Base-by-base conservation (phyloP, 2,888 invertebrate species). In the Plebejus anna region DNA sequence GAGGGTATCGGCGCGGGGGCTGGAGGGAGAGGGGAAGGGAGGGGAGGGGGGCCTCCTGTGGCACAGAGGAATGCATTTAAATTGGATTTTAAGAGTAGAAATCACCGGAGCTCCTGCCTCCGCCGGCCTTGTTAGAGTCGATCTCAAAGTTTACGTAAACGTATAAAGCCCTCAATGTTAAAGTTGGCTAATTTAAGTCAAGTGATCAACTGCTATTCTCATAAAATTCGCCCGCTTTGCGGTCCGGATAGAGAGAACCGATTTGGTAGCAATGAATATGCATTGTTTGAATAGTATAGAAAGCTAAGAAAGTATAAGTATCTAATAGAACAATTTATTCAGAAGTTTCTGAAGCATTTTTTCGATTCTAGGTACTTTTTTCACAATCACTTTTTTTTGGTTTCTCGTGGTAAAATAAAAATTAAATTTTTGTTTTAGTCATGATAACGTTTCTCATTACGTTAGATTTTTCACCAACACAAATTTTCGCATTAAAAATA, bases 81-180 rank as follows among this genome's bases (percentile, higher is more conserved):
- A 94, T 94, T 93, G 93, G 93, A 92, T 93, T 94, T 93, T 94
- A 94, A 93, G 94, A 93, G 92, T 90, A 91, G 92, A 92, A 94
- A 94, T 93, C 93, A 92, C 91, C 89, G 89, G 89, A 84, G 84
- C 87, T 85, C 89, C 88, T 87, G 88, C 89, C 88, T 88, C 87
- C 87, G 87, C 85, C 86, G 86, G 90, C 90, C 93, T 92, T 92
- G 92, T 93, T 94, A 92, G 89, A 91, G 89, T 89, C 92, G 91
- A 92, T 92, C 92, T 91, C 91, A 88, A 92, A 93, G 90, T 93
- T 94, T 90, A 91, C 92, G 92, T 92, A 92, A 92, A 92, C 92
- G 92, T 91, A 92, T 91, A 91, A 92, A 92, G 90, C 89, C 89
- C 28, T 76, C 76, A 76, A 57, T 76, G 76, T 76, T 59, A 76